These are phyloP conservation scores for Philereme transversata DNA, from an alignment of 2,888 invertebrate species.

Conservation along the genomic window DNA sequence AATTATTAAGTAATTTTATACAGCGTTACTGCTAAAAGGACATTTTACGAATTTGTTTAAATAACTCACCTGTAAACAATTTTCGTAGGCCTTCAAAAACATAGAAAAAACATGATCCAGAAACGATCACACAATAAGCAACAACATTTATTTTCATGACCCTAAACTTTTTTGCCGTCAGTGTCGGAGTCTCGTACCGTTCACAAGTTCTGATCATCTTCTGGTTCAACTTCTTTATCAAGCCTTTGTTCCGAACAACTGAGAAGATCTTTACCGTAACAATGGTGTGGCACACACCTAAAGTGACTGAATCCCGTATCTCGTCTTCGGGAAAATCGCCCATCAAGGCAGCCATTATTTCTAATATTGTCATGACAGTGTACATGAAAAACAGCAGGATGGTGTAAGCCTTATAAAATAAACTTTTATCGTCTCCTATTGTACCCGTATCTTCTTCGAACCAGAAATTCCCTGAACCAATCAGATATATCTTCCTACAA, in stretches of 20 bases:
- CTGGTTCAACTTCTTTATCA: conserved; percentile 57
- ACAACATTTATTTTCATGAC: conserved; percentile 66
- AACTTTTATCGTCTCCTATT: conserved; percentile 57
- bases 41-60: not conserved
- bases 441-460: conserved; percentile 49
- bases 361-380: conserved; percentile 64
- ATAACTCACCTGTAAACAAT: conserved; percentile 51
- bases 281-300: conserved; percentile 69
- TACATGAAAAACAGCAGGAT: conserved; percentile 55
- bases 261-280: conserved; percentile 68
- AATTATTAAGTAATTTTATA: no score
- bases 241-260: conserved; percentile 57
- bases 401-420: conserved; percentile 56
- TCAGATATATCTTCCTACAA: conserved; percentile 58
- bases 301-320: conserved; percentile 66
- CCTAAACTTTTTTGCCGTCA: conserved; percentile 60
- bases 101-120: conserved; percentile 57
- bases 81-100: conserved; percentile 70
- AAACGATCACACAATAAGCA: conserved; percentile 58
- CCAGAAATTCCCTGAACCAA: conserved; percentile 75
- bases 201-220: conserved; percentile 63
- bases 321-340: conserved; percentile 71
- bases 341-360: conserved; percentile 63
- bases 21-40: no score
- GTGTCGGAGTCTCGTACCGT: conserved; percentile 52